Evolutionary conservation across 92 coral and sea anemone species (phyloP).

Genomic region (Palythoa grandis): DNA sequence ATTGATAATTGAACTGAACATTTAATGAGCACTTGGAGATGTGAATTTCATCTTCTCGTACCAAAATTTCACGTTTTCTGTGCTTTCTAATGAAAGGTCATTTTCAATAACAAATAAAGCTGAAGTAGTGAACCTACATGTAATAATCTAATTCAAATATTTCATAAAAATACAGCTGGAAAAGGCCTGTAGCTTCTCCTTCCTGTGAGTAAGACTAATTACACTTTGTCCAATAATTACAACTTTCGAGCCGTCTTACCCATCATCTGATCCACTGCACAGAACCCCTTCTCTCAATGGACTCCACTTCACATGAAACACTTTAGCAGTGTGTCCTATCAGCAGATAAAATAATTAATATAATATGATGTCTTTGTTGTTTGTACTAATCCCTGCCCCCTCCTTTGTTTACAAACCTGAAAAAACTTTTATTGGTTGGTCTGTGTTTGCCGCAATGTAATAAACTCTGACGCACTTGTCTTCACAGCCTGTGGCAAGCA

Average conservation of each 20-base stretch:
- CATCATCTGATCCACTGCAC: constrained; percentile 97
- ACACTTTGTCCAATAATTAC: too few relatives aligned
- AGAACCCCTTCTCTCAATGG: constrained; percentile 93
- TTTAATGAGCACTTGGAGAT: too few relatives aligned
- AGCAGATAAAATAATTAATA: neutral
- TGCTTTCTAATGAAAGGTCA: too few relatives aligned
- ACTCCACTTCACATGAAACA: constrained; percentile 97
- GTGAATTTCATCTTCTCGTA: too few relatives aligned
- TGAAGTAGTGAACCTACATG: too few relatives aligned
- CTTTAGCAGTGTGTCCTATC: constrained; percentile 94
- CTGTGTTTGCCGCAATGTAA: constrained; percentile 92
- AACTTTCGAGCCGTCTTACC: constrained; percentile 47
- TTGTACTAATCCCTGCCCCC: neutral
- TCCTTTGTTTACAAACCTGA: constrained; percentile 63
- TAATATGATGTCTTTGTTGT: neutral
- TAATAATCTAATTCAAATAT: too few relatives aligned
- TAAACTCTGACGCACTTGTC: constrained; percentile 91
- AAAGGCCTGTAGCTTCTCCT: too few relatives aligned
- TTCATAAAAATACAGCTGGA: too few relatives aligned
- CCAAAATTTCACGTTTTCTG: too few relatives aligned
- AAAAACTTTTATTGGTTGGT: constrained; percentile 85
- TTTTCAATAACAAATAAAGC: too few relatives aligned
- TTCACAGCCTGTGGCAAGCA: constrained; percentile 98
- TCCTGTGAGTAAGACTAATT: too few relatives aligned
- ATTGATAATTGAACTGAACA: too few relatives aligned